These are phyloP conservation scores for Philotrypesis tridentata DNA, from an alignment of 1,140 invertebrate genomes.

Conservation along the genomic window DNA sequence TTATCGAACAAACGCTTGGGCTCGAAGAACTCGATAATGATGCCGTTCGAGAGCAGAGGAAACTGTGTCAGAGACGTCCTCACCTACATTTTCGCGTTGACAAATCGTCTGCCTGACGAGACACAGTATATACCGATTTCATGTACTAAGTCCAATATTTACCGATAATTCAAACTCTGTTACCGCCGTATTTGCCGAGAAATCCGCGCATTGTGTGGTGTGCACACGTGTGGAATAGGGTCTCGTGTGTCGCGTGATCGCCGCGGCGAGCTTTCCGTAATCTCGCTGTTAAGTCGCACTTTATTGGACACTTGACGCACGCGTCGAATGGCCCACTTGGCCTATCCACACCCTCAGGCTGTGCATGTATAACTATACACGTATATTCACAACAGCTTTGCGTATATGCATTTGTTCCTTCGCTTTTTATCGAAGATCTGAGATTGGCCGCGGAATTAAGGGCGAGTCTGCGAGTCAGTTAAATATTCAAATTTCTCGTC, in stretches of 20 bases:
- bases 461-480: too few species aligned
- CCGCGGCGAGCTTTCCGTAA: not conserved
- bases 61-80: constrained; percentile 6
- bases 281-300: not conserved
- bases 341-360: not conserved
- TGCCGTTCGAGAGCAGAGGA: not conserved
- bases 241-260: not conserved
- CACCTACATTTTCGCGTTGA: not conserved
- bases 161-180: not conserved
- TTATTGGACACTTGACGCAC: not conserved
- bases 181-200: not conserved
- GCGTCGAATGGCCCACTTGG: not conserved
- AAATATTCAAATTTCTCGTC: too few species aligned
- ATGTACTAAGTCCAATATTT: too few species aligned
- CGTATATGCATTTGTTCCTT: too few species aligned
- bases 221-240: too few species aligned
- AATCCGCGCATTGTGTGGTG: too few species aligned
- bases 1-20: constrained; percentile 40
- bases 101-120: too few species aligned
- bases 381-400: too few species aligned
- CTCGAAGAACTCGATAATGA: not conserved
- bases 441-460: too few species aligned
- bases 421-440: too few species aligned
- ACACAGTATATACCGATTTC: too few species aligned
- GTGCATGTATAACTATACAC: too few species aligned